These are phyloP conservation scores for Phalacrocorax aristotelis DNA, from an alignment of 2,113 vertebrate genomes.

Conservation along the genomic window DNA sequence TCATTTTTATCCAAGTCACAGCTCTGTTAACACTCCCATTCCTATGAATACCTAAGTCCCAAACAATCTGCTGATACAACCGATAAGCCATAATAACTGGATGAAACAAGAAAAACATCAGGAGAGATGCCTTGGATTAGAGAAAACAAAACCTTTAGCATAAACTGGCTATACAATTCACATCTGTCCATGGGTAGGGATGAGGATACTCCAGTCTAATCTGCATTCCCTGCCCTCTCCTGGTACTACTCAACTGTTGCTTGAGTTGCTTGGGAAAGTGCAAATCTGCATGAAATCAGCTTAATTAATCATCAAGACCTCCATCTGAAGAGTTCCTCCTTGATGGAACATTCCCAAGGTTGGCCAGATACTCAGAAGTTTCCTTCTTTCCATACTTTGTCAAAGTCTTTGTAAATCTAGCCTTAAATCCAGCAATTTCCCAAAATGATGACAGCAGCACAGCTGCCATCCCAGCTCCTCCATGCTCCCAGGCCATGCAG, in stretches of 20 bases:
- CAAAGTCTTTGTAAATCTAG: neutral
- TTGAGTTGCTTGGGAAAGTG: neutral
- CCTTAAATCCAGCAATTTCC: neutral
- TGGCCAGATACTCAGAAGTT: neutral
- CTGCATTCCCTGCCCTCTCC: neutral
- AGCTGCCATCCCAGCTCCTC: neutral
- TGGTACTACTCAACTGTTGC: neutral
- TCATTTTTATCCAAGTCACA: neutral
- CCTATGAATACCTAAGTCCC: neutral
- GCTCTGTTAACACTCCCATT: neutral
- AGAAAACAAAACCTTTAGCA: neutral
- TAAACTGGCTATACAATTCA: neutral
- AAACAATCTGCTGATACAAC: neutral
- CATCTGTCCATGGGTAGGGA: neutral
- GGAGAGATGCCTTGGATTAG: neutral
- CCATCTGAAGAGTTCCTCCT: neutral
- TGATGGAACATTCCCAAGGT: neutral
- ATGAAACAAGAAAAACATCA: neutral
- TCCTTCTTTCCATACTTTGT: neutral
- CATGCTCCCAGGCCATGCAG: accelerated
- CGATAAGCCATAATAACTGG: neutral
- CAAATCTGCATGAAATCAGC: neutral
- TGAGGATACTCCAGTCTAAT: neutral
- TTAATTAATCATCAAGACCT: neutral
- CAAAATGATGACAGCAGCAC: neutral